Percentiles rank a stretch among this genome's conserved stretches.
Conservation (phyloP, 2,797 vertebrate genomes). For the Petrocephalus schoutedeni region DNA sequence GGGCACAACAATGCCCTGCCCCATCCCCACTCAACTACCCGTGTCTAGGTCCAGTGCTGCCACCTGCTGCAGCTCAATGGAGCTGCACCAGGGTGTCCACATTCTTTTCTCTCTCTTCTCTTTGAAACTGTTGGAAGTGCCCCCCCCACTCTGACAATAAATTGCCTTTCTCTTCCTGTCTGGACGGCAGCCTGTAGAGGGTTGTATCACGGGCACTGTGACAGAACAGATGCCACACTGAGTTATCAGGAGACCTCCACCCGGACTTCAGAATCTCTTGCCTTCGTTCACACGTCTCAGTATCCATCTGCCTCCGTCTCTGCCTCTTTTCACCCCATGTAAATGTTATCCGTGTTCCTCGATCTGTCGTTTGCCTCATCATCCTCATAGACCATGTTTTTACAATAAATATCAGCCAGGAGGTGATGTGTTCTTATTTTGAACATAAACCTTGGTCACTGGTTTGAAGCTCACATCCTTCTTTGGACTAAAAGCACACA, state of each 20-base stretch:
- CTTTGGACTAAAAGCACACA: constrained; percentile 12
- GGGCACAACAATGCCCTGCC: constrained; percentile 86
- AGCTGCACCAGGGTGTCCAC: background rate
- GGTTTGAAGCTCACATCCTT: constrained; percentile 6
- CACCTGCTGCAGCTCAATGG: background rate
- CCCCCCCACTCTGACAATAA: constrained; percentile 22
- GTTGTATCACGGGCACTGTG: constrained; percentile 35
- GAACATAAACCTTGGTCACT: background rate
- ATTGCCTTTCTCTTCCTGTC: constrained; percentile 35
- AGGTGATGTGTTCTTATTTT: constrained; percentile 16
- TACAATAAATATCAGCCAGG: background rate
- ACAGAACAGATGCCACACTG: background rate
- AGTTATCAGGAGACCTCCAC: background rate
- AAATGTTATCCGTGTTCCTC: background rate
- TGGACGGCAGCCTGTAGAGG: constrained; percentile 14
- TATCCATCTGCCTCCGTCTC: background rate
- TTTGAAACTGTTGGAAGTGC: background rate
- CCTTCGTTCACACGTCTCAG: background rate
- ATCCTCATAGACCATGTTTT: background rate
- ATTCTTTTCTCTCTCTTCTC: background rate
- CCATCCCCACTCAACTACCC: constrained; percentile 89
- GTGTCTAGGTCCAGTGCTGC: constrained; percentile 71
- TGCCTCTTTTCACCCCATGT: background rate
- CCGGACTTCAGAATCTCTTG: background rate
- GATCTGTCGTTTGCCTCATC: background rate